These are phyloP conservation scores for Metridium senile DNA, from an alignment of 92 coral and sea anemone genomes.

Conservation along the genomic window DNA sequence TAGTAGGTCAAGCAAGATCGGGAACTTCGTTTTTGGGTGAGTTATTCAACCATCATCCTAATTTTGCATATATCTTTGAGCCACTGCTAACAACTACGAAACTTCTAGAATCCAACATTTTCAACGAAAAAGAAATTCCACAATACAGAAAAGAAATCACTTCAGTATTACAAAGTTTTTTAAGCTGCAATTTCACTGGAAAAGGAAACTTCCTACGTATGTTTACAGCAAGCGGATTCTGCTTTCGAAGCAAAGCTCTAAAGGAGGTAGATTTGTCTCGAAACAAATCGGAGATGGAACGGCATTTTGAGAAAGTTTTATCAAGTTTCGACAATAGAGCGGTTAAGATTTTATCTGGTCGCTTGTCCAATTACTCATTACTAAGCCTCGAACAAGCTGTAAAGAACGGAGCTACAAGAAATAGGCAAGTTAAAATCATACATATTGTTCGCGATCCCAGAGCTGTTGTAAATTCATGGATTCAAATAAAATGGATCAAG, in stretches of 20 bases:
- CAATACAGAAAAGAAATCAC: neutral
- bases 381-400: slow-evolving; percentile 6
- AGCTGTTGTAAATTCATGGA: slow-evolving; percentile 72
- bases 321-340: slow-evolving; percentile 42
- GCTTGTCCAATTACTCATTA: slow-evolving; percentile 35
- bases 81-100: slow-evolving; percentile 29
- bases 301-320: neutral
- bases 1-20: slow-evolving; percentile 51
- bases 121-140: slow-evolving; percentile 16
- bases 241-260: slow-evolving; percentile 1
- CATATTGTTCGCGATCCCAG: slow-evolving; percentile 91
- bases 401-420: slow-evolving; percentile 1
- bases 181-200: slow-evolving; percentile 46
- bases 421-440: slow-evolving; percentile 51
- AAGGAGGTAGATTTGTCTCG: too few species aligned
- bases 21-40: slow-evolving; percentile 88
- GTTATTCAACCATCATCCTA: slow-evolving; percentile 73
- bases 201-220: slow-evolving; percentile 27
- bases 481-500: slow-evolving; percentile 17
- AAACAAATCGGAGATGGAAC: neutral
- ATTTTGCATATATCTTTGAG: slow-evolving; percentile 80
- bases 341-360: slow-evolving; percentile 64
- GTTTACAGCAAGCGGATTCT: neutral
- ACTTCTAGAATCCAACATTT: slow-evolving; percentile 4
- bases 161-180: slow-evolving; percentile 5